Evolutionary conservation across 2,888 invertebrate species (phyloP), one percentile per base, ranked within the genome.

Genomic region (Acanthosepion lycidas): DNA sequence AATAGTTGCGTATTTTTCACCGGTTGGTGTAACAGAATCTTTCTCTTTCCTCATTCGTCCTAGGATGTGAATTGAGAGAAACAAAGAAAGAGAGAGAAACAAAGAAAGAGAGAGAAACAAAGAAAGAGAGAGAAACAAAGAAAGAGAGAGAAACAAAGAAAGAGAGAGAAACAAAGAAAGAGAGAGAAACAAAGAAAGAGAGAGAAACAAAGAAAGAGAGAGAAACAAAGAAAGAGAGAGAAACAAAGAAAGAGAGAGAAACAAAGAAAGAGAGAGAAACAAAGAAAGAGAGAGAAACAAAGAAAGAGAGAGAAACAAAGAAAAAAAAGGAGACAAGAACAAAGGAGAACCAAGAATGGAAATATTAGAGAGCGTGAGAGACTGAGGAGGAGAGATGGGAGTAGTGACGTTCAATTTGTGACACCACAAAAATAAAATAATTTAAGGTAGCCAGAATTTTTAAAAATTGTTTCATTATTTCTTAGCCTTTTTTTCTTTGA

Each of bases 231-330:
- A n/a, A 33, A n/a, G 33, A 15, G 78, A 8, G 0, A 12, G 18
- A 8, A 4, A 78, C n/a, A 78, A n/a, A n/a, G 78, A n/a, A 33
- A 26, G 26, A 8, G 26, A 26, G 6, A 20, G 26, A 9, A 6
- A 26, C 4, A 26, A 28, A 9, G 12, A n/a, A n/a, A 18, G 18
- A 12, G 18, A 12, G 9, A 4, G 1, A n/a, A 0, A n/a, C 0
- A n/a, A 2, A n/a, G 9, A 78, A 8, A n/a, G n/a, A 6, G 15
- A 9, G 1, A 6, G 28, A 28, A 8, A 6, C 0, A 28, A 1
- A 6, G 26, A n/a, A 8, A 28, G 28, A 28, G 1, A 9, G 9
- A 28, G 9, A 9, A 9, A 78, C 6, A 6, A 0, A 26, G 9
- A 9, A 0, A 26, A 78, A 9, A 78, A 9, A 78, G 6, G 28